phyloP scores from a whole-genome alignment of 2,888 invertebrate genomes.

The Oxycera nigricornis region DNA sequence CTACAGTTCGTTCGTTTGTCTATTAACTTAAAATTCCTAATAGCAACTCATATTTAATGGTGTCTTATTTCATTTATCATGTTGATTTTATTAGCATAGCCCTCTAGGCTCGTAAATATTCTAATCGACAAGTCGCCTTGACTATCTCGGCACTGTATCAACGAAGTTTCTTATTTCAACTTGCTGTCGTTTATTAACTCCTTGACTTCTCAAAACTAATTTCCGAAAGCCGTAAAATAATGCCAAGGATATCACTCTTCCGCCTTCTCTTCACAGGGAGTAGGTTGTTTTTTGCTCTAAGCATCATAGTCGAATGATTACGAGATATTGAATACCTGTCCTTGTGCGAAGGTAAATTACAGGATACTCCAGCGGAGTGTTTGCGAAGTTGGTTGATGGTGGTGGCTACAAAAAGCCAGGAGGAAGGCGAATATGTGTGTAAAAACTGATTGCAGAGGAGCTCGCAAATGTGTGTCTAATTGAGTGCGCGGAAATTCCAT shows the following conservation, averaged over 20 bases:
- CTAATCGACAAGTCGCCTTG: not conserved
- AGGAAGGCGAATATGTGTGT: not conserved
- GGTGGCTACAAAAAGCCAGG: not conserved
- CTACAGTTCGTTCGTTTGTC: no score
- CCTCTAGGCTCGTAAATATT: constrained; percentile 19
- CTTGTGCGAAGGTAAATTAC: not conserved
- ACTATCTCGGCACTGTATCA: not conserved
- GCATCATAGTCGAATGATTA: not conserved
- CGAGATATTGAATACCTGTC: not conserved
- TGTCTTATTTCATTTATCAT: not conserved
- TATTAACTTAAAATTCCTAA: not conserved
- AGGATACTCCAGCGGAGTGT: not conserved
- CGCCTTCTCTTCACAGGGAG: not conserved
- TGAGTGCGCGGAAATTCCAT: constrained; percentile 12
- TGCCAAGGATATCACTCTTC: constrained; percentile 1
- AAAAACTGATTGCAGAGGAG: not conserved
- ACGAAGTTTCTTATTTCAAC: not conserved
- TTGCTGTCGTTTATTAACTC: constrained; percentile 10
- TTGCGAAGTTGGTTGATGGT: not conserved
- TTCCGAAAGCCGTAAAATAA: constrained; percentile 20
- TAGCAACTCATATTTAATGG: not conserved
- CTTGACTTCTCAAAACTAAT: constrained; percentile 21
- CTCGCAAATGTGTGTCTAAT: constrained; percentile 23
- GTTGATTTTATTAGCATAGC: not conserved
- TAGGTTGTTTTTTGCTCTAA: not conserved